Evolutionary conservation across 2,888 invertebrate genomes (phyloP), one percentile per base, ranked within the genome.

Genomic region (Chamaedrilus cognettii): DNA sequence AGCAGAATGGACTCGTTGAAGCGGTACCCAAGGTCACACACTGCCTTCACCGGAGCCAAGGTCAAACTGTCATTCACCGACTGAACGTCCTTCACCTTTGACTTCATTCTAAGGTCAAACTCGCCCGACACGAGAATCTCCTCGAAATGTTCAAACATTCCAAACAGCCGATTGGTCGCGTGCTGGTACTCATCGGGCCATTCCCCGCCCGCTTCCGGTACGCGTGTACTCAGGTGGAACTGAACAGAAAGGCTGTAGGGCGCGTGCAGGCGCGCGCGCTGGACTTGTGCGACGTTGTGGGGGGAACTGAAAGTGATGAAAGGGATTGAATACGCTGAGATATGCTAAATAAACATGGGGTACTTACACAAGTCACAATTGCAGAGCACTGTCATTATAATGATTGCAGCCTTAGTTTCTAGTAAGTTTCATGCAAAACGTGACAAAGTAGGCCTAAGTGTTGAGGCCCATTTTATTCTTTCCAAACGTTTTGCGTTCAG

Each of bases 101-200:
- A 33, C 28, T 51, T 34, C 11, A 28, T 11, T 31, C 58, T 26
- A 30, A 69, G 42, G n/a, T 35, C 61, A 63, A 70, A 71, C 5
- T 31, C 28, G 11, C 69, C 70, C 1, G 60, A 52, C 30, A 42
- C 19, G 23, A 72, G 59, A 32, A 57, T 62, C 4, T 50, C 42
- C 35, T 72, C 71, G 50, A 72, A 66, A 51, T 66, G 64, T 55
- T 73, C 73, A 49, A 68, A 70, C 71, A 73, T 72, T 34, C 67
- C 70, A 49, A 62, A 68, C 26, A 73, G 65, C 31, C 71, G 51
- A 11, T 63, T 64, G 26, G 42, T 32, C 7, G 71, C 73, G 19
- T 50, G 57, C 65, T 73, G 73, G 52, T 70, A 72, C 34, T 72
- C 71, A 51, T 73, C 71, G 0, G 73, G 73, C 73, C 73, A 73